Evolutionary conservation across 2,888 invertebrate species (phyloP).

Genomic region (Copidosoma aretas): DNA sequence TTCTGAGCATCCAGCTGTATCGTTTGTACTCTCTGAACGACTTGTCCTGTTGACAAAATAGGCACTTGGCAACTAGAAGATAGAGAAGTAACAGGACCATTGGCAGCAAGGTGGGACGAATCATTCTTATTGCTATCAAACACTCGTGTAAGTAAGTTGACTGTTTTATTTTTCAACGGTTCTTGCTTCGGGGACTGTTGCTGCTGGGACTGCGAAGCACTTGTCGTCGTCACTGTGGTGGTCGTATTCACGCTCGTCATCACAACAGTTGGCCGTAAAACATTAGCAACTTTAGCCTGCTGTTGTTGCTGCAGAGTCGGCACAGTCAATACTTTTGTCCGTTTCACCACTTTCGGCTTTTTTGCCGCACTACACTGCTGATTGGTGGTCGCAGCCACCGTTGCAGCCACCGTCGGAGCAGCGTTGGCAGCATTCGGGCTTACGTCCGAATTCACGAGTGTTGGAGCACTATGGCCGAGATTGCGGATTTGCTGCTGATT

Average conservation of each 20-base stretch:
- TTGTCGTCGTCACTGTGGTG: slow-evolving; percentile 39
- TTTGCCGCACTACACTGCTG: slow-evolving; percentile 47
- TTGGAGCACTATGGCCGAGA: slow-evolving; percentile 46
- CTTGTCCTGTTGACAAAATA: slow-evolving; percentile 54
- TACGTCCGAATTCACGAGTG: slow-evolving; percentile 11
- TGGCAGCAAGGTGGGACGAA: slow-evolving; percentile 42
- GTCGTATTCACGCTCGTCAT: slow-evolving; percentile 19
- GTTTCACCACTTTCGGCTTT: slow-evolving; percentile 57
- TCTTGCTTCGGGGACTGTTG: slow-evolving; percentile 48
- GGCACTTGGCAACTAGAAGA: slow-evolving; percentile 48
- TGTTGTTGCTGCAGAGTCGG: slow-evolving; percentile 26
- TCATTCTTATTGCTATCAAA: slow-evolving; percentile 56
- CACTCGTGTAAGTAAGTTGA: slow-evolving; percentile 50
- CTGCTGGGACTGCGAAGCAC: neutral
- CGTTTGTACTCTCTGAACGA: slow-evolving; percentile 71
- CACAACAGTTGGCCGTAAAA: slow-evolving; percentile 30
- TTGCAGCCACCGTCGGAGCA: neutral
- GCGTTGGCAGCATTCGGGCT: slow-evolving; percentile 19
- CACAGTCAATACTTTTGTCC: slow-evolving; percentile 42
- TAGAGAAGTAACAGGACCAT: slow-evolving; percentile 49
- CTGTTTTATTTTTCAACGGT: slow-evolving; percentile 45
- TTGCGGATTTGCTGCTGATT: slow-evolving; percentile 61
- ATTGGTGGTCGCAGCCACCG: slow-evolving; percentile 1
- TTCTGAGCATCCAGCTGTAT: slow-evolving; percentile 78
- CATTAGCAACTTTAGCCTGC: slow-evolving; percentile 51